Evolutionary conservation across 2,888 invertebrate genomes (phyloP).

Genomic region (Nysson spinosus): DNA sequence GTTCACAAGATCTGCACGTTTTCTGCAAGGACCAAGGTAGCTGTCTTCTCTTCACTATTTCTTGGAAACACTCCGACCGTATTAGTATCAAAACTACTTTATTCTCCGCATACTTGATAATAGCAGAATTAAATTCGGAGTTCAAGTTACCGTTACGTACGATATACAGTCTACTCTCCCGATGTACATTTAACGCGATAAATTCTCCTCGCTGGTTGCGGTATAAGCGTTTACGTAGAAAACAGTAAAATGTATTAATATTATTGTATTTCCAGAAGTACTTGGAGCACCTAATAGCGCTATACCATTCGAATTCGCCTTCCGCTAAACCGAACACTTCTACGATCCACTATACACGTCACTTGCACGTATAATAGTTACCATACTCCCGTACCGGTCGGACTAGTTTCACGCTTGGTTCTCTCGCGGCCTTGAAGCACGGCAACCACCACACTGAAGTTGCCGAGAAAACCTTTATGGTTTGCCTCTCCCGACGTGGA

Average conservation of each 20-base stretch:
- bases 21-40: conserved; percentile 31
- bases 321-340: conserved; percentile 56
- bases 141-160: too few species aligned
- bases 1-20: conserved; percentile 30
- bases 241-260: too few species aligned
- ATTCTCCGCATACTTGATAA: too few species aligned
- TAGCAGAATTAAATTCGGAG: too few species aligned
- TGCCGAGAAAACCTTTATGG: conserved; percentile 53
- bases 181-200: too few species aligned
- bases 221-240: too few species aligned
- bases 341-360: conserved; percentile 50
- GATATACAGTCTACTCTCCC: too few species aligned
- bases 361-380: conserved; percentile 54
- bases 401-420: conserved; percentile 69
- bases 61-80: conserved; percentile 2
- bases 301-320: conserved; percentile 48
- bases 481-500: conserved; percentile 35
- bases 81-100: too few species aligned
- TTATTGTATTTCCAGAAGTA: too few species aligned
- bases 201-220: too few species aligned
- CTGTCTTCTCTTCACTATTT: conserved; percentile 9
- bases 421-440: conserved; percentile 66
- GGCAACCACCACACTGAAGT: conserved; percentile 39
- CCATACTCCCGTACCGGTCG: conserved; percentile 64
- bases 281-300: too few species aligned